Evolutionary conservation across 1,140 invertebrate genomes (phyloP), one percentile per base, ranked within the genome.

Genomic region (Heliconius nattereri): DNA sequence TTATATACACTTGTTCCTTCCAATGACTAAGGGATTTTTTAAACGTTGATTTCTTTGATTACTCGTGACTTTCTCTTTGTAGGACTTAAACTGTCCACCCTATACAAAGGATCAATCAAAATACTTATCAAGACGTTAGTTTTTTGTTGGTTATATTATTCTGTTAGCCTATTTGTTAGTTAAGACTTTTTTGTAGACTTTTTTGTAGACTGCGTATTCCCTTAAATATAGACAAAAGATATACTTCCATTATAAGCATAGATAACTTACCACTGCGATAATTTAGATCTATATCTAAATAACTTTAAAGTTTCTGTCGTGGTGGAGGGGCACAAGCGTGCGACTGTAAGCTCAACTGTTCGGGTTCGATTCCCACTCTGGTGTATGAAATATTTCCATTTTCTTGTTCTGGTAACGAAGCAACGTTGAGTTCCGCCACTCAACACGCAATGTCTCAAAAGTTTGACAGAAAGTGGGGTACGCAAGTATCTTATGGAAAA

Each of bases 1-100:
- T 88, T 86, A 78, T 82, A 84, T 71, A 76, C 82, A 80, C 86
- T 87, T 87, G 82, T 84, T 66, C 74, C 60, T 81, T 81, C 72
- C 71, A 73, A 79, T 87, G 85, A 88, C 88, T 86, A 81, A 84
- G 85, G 72, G 75, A 35, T 75, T 76, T 78, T 20, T 73, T 52
- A 45, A 73, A 84, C 80, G 81, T 86, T 83, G 75, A 54, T 45
- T 32, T 54, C 78, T 74, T 26, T 79, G 76, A 83, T 82, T 81
- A 80, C 52, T 78, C 76, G 76, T 73, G 78, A 85, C 82, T 84
- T 83, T 87, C 83, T 83, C 70, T 80, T 81, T 32, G 57, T 37
- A 49, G 8, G 37, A 16, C 19, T 32, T 81, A 74, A 80, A 78
- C 74, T 85, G 83, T 84, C 81, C 71, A 74, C 52, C 32, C 66